Evolutionary conservation across 2,888 invertebrate species (phyloP).

Genomic region (Erebia epiphron): DNA sequence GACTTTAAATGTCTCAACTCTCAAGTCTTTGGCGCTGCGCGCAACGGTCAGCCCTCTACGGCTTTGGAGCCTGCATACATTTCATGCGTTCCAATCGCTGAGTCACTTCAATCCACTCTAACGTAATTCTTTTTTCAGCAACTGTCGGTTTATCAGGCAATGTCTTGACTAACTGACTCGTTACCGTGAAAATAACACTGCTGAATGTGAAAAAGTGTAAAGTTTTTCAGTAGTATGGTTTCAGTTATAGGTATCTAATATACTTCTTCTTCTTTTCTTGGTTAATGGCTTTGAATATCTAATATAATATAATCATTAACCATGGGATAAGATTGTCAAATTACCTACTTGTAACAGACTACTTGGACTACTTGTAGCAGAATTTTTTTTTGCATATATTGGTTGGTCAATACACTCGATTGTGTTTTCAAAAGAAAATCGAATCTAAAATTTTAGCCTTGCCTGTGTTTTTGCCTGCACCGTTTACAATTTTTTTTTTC

Average conservation of each 20-base stretch:
- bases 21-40: constrained; percentile 37
- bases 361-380: no score
- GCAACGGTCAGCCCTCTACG: constrained; percentile 29
- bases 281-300: no score
- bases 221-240: no score
- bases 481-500: not conserved
- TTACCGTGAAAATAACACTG: not conserved
- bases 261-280: no score
- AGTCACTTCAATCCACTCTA: constrained; percentile 3
- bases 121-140: constrained; percentile 1
- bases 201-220: not conserved
- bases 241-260: not conserved
- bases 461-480: no score
- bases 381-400: not conserved
- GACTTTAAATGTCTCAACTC: constrained; percentile 45
- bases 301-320: not conserved
- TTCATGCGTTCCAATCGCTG: constrained; percentile 21
- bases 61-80: constrained; percentile 25
- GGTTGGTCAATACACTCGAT: not conserved
- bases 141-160: not conserved
- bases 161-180: not conserved
- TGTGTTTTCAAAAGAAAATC: not conserved
- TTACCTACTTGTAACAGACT: not conserved
- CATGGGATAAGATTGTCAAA: not conserved
- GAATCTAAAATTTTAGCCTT: not conserved